Conservation (phyloP, 37 sponge, comb jelly and placozoan species). For the Geodia barretti region DNA sequence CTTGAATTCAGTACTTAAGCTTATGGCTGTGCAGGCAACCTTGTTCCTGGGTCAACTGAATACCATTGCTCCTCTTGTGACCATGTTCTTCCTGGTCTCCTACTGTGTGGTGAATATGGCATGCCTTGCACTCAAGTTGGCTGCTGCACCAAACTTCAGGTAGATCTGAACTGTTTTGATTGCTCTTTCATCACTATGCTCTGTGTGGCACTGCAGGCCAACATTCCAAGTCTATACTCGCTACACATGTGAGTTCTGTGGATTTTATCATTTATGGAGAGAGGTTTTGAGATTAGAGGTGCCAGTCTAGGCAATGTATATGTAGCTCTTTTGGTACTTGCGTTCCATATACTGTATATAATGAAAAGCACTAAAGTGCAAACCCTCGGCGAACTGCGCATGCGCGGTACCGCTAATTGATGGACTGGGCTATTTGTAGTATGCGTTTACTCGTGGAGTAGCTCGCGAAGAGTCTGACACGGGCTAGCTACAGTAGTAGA, state of each 20-base stretch:
- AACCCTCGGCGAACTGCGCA: no score
- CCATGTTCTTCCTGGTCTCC: conserved; percentile 95
- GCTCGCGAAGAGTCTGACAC: no score
- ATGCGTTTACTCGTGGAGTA: no score
- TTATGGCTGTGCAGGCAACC: conserved; percentile 52
- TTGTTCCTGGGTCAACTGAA: conserved; percentile 88
- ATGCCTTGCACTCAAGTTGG: conserved; percentile 90
- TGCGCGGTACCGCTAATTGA: no score
- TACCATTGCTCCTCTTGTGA: conserved; percentile 86
- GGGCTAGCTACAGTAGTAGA: no score
- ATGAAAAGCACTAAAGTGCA: no score
- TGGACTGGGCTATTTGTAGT: no score
- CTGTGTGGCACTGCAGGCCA: conserved; percentile 54
- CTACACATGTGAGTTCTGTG: conserved; percentile 61
- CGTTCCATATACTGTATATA: no score
- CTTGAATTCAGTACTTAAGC: not conserved
- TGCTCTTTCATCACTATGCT: not conserved
- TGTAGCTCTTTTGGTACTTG: no score
- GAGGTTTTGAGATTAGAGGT: no score
- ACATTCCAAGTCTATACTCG: conserved; percentile 79
- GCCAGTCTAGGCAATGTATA: no score
- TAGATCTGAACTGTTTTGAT: not conserved
- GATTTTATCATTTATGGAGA: no score
- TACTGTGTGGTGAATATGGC: conserved; percentile 95
- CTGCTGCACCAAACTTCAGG: conserved; percentile 97